Conservation (phyloP, 2,797 vertebrate species). For the Coendou prehensilis region DNA sequence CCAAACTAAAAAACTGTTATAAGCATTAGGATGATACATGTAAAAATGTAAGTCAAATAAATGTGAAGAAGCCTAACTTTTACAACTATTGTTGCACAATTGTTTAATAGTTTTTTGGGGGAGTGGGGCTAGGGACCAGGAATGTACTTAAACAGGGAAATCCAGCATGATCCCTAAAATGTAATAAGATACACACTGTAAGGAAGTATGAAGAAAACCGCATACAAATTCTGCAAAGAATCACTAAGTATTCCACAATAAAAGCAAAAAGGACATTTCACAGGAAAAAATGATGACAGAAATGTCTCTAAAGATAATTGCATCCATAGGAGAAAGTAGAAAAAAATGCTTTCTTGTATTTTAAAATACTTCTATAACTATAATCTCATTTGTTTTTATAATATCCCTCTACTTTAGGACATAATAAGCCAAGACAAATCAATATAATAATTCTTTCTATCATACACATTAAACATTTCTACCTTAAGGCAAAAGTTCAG, state of each 20-base stretch:
- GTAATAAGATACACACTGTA: not conserved
- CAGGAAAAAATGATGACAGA: not conserved
- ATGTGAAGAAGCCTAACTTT: not conserved
- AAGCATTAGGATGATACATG: not conserved
- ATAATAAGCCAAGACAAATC: not conserved
- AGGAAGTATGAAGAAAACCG: not conserved
- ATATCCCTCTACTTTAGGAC: not conserved
- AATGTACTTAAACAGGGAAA: not conserved
- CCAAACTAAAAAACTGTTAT: not conserved
- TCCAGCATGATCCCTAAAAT: not conserved
- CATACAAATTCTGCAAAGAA: not conserved
- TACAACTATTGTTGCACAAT: not conserved
- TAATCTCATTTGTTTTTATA: constrained; percentile 27
- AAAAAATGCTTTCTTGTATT: not conserved
- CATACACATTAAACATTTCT: constrained; percentile 55
- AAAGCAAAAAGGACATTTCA: not conserved
- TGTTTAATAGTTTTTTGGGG: not conserved
- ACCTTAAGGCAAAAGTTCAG: constrained; percentile 82
- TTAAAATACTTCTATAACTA: not conserved
- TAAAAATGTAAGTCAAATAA: not conserved
- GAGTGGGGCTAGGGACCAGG: not conserved
- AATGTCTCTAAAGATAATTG: not conserved
- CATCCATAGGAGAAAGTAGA: not conserved
- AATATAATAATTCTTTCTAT: not conserved
- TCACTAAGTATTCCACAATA: not conserved